Evolutionary conservation across 2,888 invertebrate species (phyloP).

Genomic region (Drosophila neotestacea): DNA sequence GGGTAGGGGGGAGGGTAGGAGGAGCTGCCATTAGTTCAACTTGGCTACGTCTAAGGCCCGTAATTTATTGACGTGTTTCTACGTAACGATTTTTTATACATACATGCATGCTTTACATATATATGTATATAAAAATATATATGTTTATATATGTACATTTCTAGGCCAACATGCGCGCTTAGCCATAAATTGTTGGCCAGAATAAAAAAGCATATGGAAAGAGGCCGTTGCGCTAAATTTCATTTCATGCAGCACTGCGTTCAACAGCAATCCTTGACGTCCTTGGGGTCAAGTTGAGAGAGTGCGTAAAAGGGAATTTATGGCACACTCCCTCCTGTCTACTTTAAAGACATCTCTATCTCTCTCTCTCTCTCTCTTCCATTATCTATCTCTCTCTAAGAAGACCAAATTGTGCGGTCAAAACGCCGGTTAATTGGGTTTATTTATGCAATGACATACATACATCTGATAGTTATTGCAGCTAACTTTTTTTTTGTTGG

Average conservation of each 20-base stretch:
- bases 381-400: neutral
- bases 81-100: constrained; percentile 57
- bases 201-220: constrained; percentile 43
- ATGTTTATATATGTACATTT: constrained; percentile 42
- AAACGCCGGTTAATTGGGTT: constrained; percentile 70
- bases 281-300: constrained; percentile 71
- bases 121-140: constrained; percentile 14
- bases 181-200: constrained; percentile 72
- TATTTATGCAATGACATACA: constrained; percentile 73
- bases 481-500: constrained; percentile 11
- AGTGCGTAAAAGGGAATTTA: constrained; percentile 64
- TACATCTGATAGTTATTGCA: constrained; percentile 47
- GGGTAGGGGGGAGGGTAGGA: neutral
- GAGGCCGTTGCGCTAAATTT: constrained; percentile 71
- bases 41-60: constrained; percentile 58
- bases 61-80: constrained; percentile 75
- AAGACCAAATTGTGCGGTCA: constrained; percentile 48
- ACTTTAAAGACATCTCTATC: no score
- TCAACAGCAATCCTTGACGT: constrained; percentile 46
- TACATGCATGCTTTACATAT: constrained; percentile 19
- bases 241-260: constrained; percentile 72
- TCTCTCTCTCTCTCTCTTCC: neutral
- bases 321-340: constrained; percentile 29
- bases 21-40: constrained; percentile 67
- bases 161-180: constrained; percentile 73